These are phyloP conservation scores for Notarius lentiginosus DNA, from an alignment of 2,113 vertebrate species.

Conservation along the genomic window DNA sequence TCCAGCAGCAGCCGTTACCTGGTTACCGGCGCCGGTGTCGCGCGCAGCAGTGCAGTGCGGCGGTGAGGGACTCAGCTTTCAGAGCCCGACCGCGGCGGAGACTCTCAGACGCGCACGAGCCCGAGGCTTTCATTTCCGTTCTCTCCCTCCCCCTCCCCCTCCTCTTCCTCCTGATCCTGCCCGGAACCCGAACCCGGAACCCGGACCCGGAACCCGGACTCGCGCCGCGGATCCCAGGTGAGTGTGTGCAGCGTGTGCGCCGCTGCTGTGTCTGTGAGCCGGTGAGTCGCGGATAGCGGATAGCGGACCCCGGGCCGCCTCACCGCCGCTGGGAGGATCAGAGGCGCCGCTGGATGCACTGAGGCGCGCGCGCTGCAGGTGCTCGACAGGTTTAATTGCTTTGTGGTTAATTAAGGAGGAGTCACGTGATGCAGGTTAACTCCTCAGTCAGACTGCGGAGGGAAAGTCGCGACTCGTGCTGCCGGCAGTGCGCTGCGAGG, in stretches of 20 bases:
- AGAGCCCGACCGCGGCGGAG: not conserved
- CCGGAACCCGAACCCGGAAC: no score
- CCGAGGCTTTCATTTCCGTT: not conserved
- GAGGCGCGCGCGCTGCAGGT: not conserved
- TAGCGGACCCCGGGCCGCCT: not conserved
- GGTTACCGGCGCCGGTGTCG: slow-evolving; percentile 66
- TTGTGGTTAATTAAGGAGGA: not conserved
- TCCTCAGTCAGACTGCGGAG: no score
- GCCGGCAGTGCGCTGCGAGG: no score
- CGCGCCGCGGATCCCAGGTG: not conserved
- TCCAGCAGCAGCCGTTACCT: slow-evolving; percentile 71
- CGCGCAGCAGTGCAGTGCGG: slow-evolving; percentile 30
- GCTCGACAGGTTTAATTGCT: not conserved
- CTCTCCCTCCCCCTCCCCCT: not conserved
- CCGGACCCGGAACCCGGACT: not conserved
- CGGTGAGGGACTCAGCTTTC: slow-evolving; percentile 2
- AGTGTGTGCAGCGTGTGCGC: not conserved
- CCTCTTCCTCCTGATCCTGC: not conserved
- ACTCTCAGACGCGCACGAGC: slow-evolving; percentile 11
- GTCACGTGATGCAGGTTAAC: not conserved
- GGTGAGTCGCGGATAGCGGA: not conserved
- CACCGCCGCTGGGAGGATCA: not conserved
- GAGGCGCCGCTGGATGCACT: not conserved
- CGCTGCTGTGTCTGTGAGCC: not conserved
- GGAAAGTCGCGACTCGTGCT: no score